Base-by-base conservation (phyloP, 2,888 invertebrate species). In the Ophraella communa region DNA sequence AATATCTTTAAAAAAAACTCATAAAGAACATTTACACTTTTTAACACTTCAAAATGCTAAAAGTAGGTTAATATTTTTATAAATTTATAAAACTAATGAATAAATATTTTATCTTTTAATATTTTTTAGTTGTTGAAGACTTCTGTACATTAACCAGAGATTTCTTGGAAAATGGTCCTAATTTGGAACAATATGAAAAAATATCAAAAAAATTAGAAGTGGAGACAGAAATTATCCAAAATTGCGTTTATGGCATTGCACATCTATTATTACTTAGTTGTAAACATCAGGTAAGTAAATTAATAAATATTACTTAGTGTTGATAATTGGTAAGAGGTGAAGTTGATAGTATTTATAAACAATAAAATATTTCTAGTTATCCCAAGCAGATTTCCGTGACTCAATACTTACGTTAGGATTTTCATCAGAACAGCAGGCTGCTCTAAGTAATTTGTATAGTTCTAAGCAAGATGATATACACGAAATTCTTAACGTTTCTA, bases 211-310 rank as follows among this genome's bases (percentile, higher is more conserved):
- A 89, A 77, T 78, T 91, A 45, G 81, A 85, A 60, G 84, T 88
- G 11, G 82, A 86, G 33, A 65, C 84, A 8, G 82, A 84, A 66
- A 78, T 80, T 51, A 85, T 91, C 23, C 87, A 87, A 77, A 88
- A 88, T 78, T 85, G 90, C 44, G 86, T 93, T 11, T 89, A 91
- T 82, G 91, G 90, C 18, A 80, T 93, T 57, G 86, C 91, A n/a
- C 89, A 91, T 79, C 83, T 93, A 53, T 82, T 93, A 53, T 82
- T 91, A 17, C 88, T 92, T 81, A 87, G 88, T 69, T 89, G 89
- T 72, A 91, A 89, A 81, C 85, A 89, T 68, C 88, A 89, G 83
- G 89, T 89, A 80, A 83, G 82, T 82, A 44, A 42, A 4, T 51
- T 21, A 39, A 7, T 39, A 18, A 57, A 55, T 47, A n/a, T 14